A percentile compares a stretch with the other conserved stretches of the same genome.
Conservation (phyloP, 1,140 invertebrate genomes). For the Saxidomus purpurata region DNA sequence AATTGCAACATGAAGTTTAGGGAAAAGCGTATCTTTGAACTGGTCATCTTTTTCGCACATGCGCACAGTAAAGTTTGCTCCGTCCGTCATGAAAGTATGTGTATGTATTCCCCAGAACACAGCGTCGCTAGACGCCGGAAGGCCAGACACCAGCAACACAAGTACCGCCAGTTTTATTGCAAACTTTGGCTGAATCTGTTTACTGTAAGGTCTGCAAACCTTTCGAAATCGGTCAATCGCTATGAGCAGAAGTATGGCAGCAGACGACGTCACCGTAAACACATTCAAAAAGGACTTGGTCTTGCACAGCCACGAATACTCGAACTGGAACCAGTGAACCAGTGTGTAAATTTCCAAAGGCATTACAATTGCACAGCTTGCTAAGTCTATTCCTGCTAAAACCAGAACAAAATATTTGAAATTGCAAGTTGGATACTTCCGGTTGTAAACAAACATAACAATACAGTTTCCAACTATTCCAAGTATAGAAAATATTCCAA, state of each 20-base stretch:
- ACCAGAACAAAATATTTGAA: slow-evolving; percentile 72
- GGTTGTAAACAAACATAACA: slow-evolving; percentile 72
- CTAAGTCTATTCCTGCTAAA: slow-evolving; percentile 72
- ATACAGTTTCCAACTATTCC: slow-evolving; percentile 72
- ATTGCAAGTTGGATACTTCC: slow-evolving; percentile 67
- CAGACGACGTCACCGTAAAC: slow-evolving; percentile 73
- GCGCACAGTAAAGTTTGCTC: neutral
- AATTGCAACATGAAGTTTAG: slow-evolving; percentile 34
- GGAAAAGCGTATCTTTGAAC: slow-evolving; percentile 57
- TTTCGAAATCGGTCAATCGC: slow-evolving; percentile 75
- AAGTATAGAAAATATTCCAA: slow-evolving; percentile 59
- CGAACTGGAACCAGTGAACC: slow-evolving; percentile 72
- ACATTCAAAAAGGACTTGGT: slow-evolving; percentile 69
- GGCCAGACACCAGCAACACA: slow-evolving; percentile 1
- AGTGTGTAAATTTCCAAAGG: slow-evolving; percentile 75
- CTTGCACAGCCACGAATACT: slow-evolving; percentile 67
- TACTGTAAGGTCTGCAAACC: slow-evolving; percentile 72
- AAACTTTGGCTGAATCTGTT: slow-evolving; percentile 67
- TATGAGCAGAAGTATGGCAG: slow-evolving; percentile 70
- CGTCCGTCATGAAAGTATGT: neutral
- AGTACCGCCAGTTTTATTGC: slow-evolving; percentile 34
- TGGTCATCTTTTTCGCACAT: slow-evolving; percentile 60
- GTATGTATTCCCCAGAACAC: slow-evolving; percentile 62
- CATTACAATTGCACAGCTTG: slow-evolving; percentile 72
- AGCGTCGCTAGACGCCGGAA: slow-evolving; percentile 39